Conservation (phyloP, 2,113 vertebrate species). For the Erythrocebus patas region DNA sequence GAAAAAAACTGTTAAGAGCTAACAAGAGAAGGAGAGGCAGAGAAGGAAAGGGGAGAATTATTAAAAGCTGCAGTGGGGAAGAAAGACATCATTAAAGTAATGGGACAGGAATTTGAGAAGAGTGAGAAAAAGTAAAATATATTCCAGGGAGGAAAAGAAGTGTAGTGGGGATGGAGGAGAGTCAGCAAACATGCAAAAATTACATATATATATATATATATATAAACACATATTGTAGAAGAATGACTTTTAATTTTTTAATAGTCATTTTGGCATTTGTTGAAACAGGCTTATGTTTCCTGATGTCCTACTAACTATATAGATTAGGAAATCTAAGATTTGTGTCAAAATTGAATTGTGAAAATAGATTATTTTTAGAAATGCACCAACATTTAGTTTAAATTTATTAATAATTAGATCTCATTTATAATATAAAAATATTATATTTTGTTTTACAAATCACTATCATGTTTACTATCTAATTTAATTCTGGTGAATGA, state of each 20-base stretch:
- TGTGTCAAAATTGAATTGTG: not conserved
- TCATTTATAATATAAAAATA: not conserved
- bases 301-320: not conserved
- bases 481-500: not conserved
- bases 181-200: not conserved
- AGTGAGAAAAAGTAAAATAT: not conserved
- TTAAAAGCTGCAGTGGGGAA: not conserved
- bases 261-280: not conserved
- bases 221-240: fast-evolving
- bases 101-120: not conserved
- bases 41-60: not conserved
- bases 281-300: not conserved
- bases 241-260: not conserved
- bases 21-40: not conserved
- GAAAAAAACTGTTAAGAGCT: not conserved
- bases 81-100: not conserved
- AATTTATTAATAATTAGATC: not conserved
- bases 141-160: not conserved
- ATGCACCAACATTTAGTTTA: not conserved
- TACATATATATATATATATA: no score
- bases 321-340: not conserved
- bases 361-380: not conserved
- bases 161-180: fast-evolving
- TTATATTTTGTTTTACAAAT: not conserved
- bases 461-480: not conserved